Conservation (phyloP, 1,140 invertebrate genomes). For the Brachionus manjavacas region DNA sequence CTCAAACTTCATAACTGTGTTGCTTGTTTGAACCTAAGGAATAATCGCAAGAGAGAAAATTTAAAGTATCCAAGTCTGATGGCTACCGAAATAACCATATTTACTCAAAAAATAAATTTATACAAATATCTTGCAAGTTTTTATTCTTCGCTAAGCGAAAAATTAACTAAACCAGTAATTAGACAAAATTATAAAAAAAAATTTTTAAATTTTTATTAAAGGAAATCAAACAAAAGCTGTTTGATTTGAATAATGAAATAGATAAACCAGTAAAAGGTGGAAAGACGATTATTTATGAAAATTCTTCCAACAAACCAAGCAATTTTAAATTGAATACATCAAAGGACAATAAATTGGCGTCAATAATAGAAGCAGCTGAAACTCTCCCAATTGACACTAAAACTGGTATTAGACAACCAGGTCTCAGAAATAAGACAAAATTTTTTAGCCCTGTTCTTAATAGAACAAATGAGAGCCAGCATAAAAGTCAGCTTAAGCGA, state of each 20-base stretch:
- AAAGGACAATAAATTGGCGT: constrained; percentile 19
- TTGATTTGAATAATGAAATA: background rate
- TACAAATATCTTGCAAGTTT: background rate
- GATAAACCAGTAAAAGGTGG: background rate
- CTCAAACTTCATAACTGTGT: constrained; percentile 17
- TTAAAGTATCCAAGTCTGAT: constrained; percentile 24
- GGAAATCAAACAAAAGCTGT: background rate
- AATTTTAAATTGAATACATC: background rate
- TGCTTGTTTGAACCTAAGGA: constrained; percentile 8
- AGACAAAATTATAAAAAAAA: background rate
- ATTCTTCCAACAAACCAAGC: background rate
- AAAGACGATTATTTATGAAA: background rate
- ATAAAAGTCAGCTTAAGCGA: background rate
- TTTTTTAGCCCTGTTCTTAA: background rate
- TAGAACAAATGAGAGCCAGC: background rate
- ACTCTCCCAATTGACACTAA: background rate
- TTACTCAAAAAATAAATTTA: constrained; percentile 2
- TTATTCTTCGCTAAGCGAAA: background rate
- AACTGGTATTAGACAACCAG: background rate
- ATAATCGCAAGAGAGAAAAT: background rate
- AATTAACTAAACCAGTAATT: background rate
- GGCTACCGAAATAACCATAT: background rate
- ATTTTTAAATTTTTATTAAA: background rate
- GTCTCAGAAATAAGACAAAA: background rate
- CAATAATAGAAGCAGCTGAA: constrained; percentile 10